Percentiles rank a stretch among this genome's conserved stretches.
phyloP scores from a whole-genome alignment of 1,140 invertebrate genomes.

The Zaprionus taronus region DNA sequence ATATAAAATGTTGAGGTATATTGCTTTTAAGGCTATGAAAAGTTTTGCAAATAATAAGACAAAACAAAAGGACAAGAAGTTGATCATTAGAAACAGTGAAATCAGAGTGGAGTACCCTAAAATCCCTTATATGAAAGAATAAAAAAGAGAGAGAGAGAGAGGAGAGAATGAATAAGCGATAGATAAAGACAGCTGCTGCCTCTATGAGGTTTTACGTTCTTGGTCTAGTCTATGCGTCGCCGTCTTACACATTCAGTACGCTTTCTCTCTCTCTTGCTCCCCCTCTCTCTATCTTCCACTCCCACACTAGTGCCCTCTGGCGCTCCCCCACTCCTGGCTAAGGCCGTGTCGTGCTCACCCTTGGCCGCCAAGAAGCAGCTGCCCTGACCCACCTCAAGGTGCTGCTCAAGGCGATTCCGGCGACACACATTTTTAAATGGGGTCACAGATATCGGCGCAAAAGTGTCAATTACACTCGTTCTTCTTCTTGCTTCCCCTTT shows the following conservation, averaged over 20 bases:
- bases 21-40: no score
- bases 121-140: no score
- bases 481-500: constrained; percentile 39
- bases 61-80: no score
- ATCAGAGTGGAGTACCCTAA: no score
- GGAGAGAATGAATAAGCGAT: not conserved
- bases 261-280: not conserved
- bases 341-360: constrained; percentile 4
- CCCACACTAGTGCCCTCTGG: not conserved
- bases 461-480: constrained; percentile 73
- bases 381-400: constrained; percentile 77
- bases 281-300: not conserved
- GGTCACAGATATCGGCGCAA: constrained; percentile 77
- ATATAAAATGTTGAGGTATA: no score
- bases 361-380: constrained; percentile 40
- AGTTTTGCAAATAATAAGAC: no score
- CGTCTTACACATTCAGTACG: not conserved
- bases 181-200: not conserved
- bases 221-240: not conserved
- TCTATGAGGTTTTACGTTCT: not conserved
- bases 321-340: not conserved
- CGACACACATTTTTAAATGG: constrained; percentile 78
- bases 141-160: not conserved
- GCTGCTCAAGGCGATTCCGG: constrained; percentile 17
- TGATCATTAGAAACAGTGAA: no score